phyloP scores from a whole-genome alignment of 2,797 vertebrate genomes.

The Distichodus sexfasciatus region DNA sequence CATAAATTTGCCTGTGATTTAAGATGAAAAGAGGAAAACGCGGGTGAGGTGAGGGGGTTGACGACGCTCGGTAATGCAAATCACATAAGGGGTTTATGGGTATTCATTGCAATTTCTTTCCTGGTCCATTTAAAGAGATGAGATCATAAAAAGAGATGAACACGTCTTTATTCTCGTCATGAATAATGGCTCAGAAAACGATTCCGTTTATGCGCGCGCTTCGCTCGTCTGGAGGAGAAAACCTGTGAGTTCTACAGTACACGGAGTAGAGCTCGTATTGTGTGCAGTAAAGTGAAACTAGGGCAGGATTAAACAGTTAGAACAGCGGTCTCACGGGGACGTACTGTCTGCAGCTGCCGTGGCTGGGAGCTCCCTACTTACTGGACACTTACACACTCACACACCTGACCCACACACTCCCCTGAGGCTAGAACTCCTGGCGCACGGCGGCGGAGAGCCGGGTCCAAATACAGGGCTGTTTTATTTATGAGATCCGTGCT shows the following conservation, averaged over 20 bases:
- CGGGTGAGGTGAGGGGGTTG: background rate
- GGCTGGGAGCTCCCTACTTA: background rate
- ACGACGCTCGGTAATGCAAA: background rate
- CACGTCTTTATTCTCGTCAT: background rate
- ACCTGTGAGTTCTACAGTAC: background rate
- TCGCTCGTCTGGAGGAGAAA: background rate
- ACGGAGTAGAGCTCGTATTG: constrained; percentile 10
- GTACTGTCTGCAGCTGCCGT: constrained; percentile 6
- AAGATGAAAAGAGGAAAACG: background rate
- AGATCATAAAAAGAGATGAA: constrained; percentile 3
- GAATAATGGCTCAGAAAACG: constrained; percentile 11
- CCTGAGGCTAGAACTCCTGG: background rate
- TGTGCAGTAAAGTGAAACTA: constrained; percentile 15
- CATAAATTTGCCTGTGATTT: too few relatives aligned
- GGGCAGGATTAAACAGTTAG: background rate
- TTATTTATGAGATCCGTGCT: background rate
- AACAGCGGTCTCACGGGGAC: background rate
- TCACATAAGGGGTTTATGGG: background rate
- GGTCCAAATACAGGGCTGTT: background rate
- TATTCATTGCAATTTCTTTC: background rate
- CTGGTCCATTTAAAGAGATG: constrained; percentile 4
- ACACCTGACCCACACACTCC: background rate
- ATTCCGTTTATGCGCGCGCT: constrained; percentile 17
- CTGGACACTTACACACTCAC: background rate
- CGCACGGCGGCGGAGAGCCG: background rate